phyloP scores from a whole-genome alignment of 2,113 vertebrate genomes.

The Oophaga pumilio region DNA sequence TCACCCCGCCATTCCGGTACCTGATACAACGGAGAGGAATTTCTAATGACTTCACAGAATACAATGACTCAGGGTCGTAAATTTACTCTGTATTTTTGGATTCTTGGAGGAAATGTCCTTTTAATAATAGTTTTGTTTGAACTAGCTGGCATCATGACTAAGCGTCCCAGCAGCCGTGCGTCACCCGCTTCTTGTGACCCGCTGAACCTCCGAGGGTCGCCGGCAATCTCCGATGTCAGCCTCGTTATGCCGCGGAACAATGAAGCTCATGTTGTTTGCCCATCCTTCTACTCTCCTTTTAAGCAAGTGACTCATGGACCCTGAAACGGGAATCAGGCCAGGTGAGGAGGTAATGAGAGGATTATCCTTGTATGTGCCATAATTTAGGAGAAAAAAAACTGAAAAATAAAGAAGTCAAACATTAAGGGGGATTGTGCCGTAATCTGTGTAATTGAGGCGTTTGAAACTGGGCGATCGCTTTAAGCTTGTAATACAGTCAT shows the following conservation, averaged over 20 bases:
- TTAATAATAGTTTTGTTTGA: background rate
- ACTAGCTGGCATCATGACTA: background rate
- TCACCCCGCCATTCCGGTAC: background rate
- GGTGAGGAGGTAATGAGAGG: constrained; percentile 24
- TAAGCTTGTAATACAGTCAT: constrained; percentile 37
- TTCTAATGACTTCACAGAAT: background rate
- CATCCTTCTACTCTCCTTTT: background rate
- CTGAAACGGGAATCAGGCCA: background rate
- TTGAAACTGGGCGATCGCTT: constrained; percentile 22
- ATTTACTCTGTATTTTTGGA: background rate
- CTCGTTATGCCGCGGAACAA: background rate
- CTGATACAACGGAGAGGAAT: background rate
- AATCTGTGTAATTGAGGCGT: constrained; percentile 33
- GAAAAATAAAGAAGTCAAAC: constrained; percentile 18
- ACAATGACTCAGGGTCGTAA: background rate
- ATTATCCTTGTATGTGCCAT: constrained; percentile 20
- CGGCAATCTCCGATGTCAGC: background rate
- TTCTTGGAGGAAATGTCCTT: background rate
- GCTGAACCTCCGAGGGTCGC: background rate
- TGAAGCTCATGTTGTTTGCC: background rate
- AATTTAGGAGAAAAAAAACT: background rate
- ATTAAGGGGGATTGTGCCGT: constrained; percentile 26
- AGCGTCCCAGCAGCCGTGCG: background rate
- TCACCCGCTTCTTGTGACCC: background rate
- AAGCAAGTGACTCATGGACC: background rate